Evolutionary conservation across 2,888 invertebrate genomes (phyloP).

Genomic region (Drosophila paucipuncta): DNA sequence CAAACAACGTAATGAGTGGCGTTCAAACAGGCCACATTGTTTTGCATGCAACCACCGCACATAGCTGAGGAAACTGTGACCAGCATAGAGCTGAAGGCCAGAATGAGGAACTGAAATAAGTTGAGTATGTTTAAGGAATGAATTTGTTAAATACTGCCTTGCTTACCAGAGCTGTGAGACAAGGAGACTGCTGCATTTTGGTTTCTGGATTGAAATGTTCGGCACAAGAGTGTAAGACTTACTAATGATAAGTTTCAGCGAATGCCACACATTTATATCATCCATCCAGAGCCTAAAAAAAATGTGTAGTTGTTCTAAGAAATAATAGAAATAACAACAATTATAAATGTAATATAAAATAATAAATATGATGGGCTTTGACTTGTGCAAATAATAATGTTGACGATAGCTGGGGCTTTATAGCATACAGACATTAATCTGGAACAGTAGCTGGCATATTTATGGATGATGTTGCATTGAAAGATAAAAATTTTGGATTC

Average conservation of each 20-base stretch:
- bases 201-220: constrained; percentile 4
- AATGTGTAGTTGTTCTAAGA: neutral
- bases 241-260: constrained; percentile 40
- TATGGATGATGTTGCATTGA: constrained; percentile 64
- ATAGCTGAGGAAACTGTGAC: constrained; percentile 9
- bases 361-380: constrained; percentile 40
- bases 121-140: neutral
- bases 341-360: neutral
- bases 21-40: constrained; percentile 68
- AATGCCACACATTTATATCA: constrained; percentile 59
- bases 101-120: constrained; percentile 30
- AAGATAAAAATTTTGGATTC: constrained; percentile 48
- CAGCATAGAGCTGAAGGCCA: constrained; percentile 27
- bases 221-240: constrained; percentile 11
- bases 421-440: constrained; percentile 17
- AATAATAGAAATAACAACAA: constrained; percentile 14
- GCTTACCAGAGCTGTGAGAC: constrained; percentile 52
- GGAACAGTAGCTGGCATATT: constrained; percentile 52
- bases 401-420: constrained; percentile 1
- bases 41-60: constrained; percentile 65
- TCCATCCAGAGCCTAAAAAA: neutral
- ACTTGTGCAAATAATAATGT: constrained; percentile 14
- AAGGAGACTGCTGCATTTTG: constrained; percentile 42
- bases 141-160: neutral
- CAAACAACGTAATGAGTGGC: constrained; percentile 72